Base-by-base conservation (phyloP, 2,113 vertebrate species). In the Ptyas mucosa region DNA sequence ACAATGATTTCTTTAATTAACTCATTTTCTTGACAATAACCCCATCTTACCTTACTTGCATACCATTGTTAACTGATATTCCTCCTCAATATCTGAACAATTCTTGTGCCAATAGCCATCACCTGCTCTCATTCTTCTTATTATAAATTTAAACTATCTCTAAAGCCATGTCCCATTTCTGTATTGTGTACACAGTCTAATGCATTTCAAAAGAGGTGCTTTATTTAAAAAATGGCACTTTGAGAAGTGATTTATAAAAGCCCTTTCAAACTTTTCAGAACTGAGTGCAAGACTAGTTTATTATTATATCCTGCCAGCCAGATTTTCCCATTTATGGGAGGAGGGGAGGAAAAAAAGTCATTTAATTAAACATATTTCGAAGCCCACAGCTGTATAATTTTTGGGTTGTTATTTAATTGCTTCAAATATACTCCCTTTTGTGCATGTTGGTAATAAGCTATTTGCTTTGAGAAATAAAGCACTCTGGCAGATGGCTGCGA, bases 401-500 rank as follows among this genome's bases (percentile, higher is more conserved):
- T 94, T 92, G 21, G 92, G 93, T 86, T 95, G 93, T 94, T 95
- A 85, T 95, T 97, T 96, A 95, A 97, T 95, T 89, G 93, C 88
- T 88, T 95, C 92, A 20, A 92, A 91, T 94, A 95, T 97, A 95
- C 90, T 92, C 86, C 52, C 91, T 95, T 95, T 89, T 46, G 34
- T 91, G 90, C 23, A 1, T 29, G 94, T 87, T 93, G 94, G 57
- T 96, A 94, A 96, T 51, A 95, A 97, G 93, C 91, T 91, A 89
- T 97, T 97, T 96, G 95, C 96, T 97, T 91, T n/a, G 95, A 93
- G 95, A 96, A 94, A 89, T 93, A 85, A 39, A 95, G 92, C 93
- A 93, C 88, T 92, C 93, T 75, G 52, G 94, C 94, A 96, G 95
- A 95, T 23, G 51, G 86, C 94, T 94, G 95, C 0, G 7, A 89